phyloP scores from a whole-genome alignment of 2,113 vertebrate genomes.

The Vireo altiloquus region DNA sequence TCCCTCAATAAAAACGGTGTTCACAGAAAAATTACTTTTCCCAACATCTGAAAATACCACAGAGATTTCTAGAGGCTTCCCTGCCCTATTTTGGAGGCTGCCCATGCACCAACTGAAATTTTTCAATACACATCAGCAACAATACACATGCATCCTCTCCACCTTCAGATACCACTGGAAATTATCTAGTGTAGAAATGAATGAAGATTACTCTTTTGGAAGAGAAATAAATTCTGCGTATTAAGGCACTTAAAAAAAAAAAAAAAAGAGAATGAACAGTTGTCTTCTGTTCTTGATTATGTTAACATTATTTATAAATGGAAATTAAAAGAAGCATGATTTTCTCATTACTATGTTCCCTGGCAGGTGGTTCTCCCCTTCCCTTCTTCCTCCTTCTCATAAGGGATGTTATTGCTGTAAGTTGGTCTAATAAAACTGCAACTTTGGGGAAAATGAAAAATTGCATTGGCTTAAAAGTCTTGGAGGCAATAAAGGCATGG shows the following conservation, averaged over 20 bases:
- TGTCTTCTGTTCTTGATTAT: conserved; percentile 57
- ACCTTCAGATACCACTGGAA: not conserved
- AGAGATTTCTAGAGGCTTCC: not conserved
- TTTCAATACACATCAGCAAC: not conserved
- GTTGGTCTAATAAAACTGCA: conserved; percentile 75
- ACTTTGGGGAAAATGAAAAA: conserved; percentile 77
- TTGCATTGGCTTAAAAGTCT: conserved; percentile 71
- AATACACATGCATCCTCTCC: not conserved
- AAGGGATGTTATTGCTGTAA: conserved; percentile 71
- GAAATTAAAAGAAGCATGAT: conserved; percentile 58
- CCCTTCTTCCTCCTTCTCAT: conserved; percentile 51
- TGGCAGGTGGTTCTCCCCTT: conserved; percentile 63
- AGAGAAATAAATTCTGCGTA: not conserved
- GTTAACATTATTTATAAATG: conserved; percentile 61
- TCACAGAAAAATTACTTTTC: not conserved
- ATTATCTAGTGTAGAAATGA: not conserved
- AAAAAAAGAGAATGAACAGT: conserved; percentile 9
- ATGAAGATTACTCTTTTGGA: not conserved
- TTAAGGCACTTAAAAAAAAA: not conserved
- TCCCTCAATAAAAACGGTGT: not conserved
- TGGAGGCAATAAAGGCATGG: conserved; percentile 75
- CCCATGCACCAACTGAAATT: not conserved
- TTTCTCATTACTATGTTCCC: conserved; percentile 59
- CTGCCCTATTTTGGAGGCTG: not conserved
- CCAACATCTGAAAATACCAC: not conserved